These are phyloP conservation scores for Pediacus dermestoides DNA, from an alignment of 2,888 invertebrate genomes.

Conservation along the genomic window DNA sequence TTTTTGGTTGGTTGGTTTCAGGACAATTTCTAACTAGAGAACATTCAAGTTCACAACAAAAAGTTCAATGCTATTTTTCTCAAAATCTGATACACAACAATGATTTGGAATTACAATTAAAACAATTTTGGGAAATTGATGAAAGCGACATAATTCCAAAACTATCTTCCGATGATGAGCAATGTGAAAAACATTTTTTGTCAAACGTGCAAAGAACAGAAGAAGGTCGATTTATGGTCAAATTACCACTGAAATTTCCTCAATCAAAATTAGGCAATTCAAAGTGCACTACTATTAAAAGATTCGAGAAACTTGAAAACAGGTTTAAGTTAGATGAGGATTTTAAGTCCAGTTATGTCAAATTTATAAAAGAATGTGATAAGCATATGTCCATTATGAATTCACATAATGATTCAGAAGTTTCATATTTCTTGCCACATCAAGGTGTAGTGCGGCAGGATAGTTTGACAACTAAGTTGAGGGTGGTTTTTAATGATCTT, in stretches of 20 bases:
- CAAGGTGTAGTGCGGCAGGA: not conserved
- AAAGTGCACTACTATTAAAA: not conserved
- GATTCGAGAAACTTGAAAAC: not conserved
- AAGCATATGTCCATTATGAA: not conserved
- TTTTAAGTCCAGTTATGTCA: not conserved
- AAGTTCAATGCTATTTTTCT: constrained; percentile 1
- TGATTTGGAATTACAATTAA: not conserved
- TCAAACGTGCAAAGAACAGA: not conserved
- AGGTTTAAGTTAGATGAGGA: not conserved
- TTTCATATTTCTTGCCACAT: not conserved
- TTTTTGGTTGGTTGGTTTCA: not conserved
- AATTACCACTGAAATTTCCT: not conserved
- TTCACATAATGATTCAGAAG: not conserved
- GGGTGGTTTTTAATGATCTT: constrained; percentile 1
- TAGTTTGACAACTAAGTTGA: not conserved
- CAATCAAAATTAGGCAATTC: not conserved
- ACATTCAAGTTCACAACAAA: not conserved
- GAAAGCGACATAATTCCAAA: not conserved
- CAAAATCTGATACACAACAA: not conserved
- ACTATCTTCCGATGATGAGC: not conserved
- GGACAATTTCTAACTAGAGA: not conserved
- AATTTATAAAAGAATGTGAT: not conserved
- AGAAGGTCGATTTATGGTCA: not conserved
- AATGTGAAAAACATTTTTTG: not conserved
- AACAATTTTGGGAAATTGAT: not conserved